Evolutionary conservation across 2,113 vertebrate species (phyloP).

Genomic region (Melozone crissalis): DNA sequence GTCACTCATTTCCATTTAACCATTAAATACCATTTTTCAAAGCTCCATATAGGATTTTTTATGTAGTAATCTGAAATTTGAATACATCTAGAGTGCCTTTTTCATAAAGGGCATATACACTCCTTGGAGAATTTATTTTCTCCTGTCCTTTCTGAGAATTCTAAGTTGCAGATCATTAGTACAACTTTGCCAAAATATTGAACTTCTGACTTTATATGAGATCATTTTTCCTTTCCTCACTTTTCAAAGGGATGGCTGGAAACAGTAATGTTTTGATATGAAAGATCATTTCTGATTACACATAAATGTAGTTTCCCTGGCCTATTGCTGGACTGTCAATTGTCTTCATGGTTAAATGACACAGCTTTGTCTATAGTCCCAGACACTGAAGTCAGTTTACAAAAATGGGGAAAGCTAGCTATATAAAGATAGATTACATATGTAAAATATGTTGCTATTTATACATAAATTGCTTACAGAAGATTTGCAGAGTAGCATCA

Average conservation of each 20-base stretch:
- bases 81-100: background rate
- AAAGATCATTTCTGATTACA: background rate
- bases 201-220: background rate
- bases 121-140: background rate
- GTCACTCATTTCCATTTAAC: background rate
- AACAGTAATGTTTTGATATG: background rate
- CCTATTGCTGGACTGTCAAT: background rate
- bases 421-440: background rate
- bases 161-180: background rate
- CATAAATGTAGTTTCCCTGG: background rate
- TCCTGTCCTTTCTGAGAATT: background rate
- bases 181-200: background rate
- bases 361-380: background rate
- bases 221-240: background rate
- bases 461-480: conserved; percentile 3
- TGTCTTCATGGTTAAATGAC: background rate
- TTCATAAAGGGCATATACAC: background rate
- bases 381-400: background rate
- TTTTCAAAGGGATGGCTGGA: background rate
- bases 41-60: background rate
- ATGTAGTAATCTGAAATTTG: background rate
- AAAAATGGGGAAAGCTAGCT: background rate
- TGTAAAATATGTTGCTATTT: background rate
- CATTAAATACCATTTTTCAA: background rate
- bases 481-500: background rate